Evolutionary conservation across 2,888 invertebrate genomes (phyloP), one percentile per base, ranked within the genome.

Genomic region (Drosophila histrio): DNA sequence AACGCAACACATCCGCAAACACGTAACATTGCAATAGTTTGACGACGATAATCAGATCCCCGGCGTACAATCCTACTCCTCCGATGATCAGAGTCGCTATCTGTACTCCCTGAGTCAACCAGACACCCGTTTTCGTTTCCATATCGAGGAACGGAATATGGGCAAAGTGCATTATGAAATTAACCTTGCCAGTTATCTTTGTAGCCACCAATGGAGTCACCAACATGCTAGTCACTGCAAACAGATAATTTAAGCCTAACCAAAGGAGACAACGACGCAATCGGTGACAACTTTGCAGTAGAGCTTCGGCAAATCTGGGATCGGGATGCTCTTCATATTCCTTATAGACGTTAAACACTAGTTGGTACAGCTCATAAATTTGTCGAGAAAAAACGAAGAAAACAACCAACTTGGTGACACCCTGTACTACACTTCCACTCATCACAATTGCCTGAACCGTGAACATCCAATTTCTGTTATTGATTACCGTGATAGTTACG

Each of bases 401-500:
- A n/a, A 68, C 34, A 9, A 52, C 28, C 0, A 86, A 7, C 36
- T 86, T 86, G 13, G 64, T 64, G 0, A 44, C 6, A 2, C 73
- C 85, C n/a, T 87, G 86, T 0, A 79, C 0, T 0, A 72, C 81
- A 15, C 75, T 78, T 34, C 85, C 79, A 28, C 72, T 22, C 74
- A 77, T 85, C 21, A 72, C 72, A 0, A 49, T 52, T 0, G 77
- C 78, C 46, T 79, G 70, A 11, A 87, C 30, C 22, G 70, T 3
- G 8, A 70, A 70, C 32, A 66, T 75, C 75, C 72, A 78, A 36
- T 72, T 41, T 38, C 61, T 63, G 8, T 72, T 52, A 7, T 47
- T 34, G 0, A 52, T 1, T 9, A 81, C 72, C 2, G 79, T 83
- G 5, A 24, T 44, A 1, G 50, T 28, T 1, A 77, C 74, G 8